Base-by-base conservation (phyloP, 2,113 vertebrate species). In the Candoia aspera region DNA sequence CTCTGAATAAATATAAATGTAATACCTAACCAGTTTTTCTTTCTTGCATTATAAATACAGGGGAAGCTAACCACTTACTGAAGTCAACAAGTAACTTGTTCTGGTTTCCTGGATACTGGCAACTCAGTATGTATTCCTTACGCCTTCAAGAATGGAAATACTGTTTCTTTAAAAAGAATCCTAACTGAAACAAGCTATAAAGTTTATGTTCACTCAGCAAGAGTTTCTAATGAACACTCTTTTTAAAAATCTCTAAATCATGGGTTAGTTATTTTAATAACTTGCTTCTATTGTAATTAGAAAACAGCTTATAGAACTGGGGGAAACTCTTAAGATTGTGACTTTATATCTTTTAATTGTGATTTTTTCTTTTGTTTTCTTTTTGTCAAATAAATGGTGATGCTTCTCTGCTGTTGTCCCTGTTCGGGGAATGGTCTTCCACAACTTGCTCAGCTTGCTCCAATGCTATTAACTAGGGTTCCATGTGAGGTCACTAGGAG, bases 171-270 rank as follows among this genome's bases (percentile, higher is more conserved):
- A 33, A 73, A 73, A 73, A 73, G 15, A 73, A 73, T 73, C 15
- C 68, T 73, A 73, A 73, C 19, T 33, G 37, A 46, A 59, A 37
- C 21, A 88, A 88, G 33, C 23, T 15, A 62, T 46, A 54, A 68
- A 62, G 90, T 95, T 42, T 90, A 87, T 15, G 64, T 33, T 33
- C 54, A 59, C 84, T 57, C 94, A 94, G 92, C 49, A 92, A 54
- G 94, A 86, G 62, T 46, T 84, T 84, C 26, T 54, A 88, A 29
- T 46, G 15, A 90, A 59, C 37, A 6, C 12, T 92, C 91, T 92
- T 88, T 60, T 73, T 68, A 33, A 73, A 33, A 86, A 95, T 93
- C 24, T 26, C 17, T 46, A 64, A 64, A 49, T 68, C 12, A 54
- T n/a, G 24, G 54, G 6, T 33, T 90, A 54, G 10, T 93, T 90